Base-by-base conservation (phyloP, 2,888 invertebrate genomes). In the Pachymerium ferrugineum region DNA sequence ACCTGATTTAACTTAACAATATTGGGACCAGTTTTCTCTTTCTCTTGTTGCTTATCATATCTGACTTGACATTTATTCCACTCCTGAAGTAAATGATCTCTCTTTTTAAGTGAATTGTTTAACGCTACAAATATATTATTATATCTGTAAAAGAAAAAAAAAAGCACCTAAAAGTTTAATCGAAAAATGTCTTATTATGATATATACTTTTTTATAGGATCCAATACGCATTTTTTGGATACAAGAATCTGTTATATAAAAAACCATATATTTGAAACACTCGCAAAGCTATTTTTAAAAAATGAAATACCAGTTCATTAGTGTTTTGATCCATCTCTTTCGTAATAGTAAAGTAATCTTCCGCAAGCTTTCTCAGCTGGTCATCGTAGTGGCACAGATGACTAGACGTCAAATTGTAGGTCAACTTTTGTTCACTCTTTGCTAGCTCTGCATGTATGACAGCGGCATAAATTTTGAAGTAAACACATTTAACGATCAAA, bases 311-410 rank as follows among this genome's bases (percentile, higher is more conserved):
- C 67, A 79, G 74, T 42, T 79, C 78, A 71, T 79, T 78, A 62
- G 77, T 76, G 42, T 74, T 75, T 47, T 77, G 70, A 70, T 70
- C 74, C 78, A 82, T 81, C 79, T 84, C 81, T 14, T 80, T 80
- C 16, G 82, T 82, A 70, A 84, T 82, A 8, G 84, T 83, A 78
- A 83, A 82, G 79, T 85, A 85, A 30, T 84, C 82, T 76, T 85
- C 84, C 0, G 83, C 81, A 16, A 84, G 79, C 22, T 78, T 79
- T 74, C 84, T 80, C 16, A 84, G 80, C 31, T 83, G 80, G 67
- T 82, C 81, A 74, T 81, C 81, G 25, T 82, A 78, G 70, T 84
- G 83, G 35, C 83, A 83, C n/a, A 84, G 76, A 30, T 79, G 78
- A 76, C 83, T 82, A 8, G 80, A 79, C 62, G 82, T 82, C 25